Evolutionary conservation across 2,113 vertebrate genomes (phyloP).

Genomic region (Pseudorasbora parva): DNA sequence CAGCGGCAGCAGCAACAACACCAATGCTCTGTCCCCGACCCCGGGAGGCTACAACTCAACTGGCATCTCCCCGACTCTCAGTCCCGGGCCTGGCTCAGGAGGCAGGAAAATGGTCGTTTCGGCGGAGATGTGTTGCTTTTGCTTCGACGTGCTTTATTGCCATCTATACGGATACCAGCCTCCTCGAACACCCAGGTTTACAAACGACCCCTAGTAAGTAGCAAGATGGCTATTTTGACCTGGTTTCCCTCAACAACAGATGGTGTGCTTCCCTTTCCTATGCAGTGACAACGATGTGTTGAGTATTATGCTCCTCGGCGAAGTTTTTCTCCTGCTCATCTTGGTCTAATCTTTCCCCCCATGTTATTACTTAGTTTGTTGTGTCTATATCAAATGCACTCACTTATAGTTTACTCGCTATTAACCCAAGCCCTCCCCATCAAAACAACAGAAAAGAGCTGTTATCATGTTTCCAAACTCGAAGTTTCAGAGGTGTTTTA

Average conservation of each 20-base stretch:
- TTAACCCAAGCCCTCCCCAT: not conserved
- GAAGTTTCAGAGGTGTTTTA: no score
- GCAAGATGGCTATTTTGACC: constrained; percentile 30
- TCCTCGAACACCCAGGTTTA: constrained; percentile 96
- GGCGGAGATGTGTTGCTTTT: constrained; percentile 99
- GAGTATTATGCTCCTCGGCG: not conserved
- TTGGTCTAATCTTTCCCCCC: not conserved
- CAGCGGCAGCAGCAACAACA: constrained; percentile 66
- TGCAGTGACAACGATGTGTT: not conserved
- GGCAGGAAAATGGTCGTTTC: constrained; percentile 96
- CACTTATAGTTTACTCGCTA: not conserved
- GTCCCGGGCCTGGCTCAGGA: constrained; percentile 80
- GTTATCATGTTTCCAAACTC: not conserved
- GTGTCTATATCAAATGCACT: not conserved
- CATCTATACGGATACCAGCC: constrained; percentile 98
- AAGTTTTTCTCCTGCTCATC: not conserved
- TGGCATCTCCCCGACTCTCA: constrained; percentile 81
- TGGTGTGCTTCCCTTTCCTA: not conserved
- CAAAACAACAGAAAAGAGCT: no score
- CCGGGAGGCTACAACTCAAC: constrained; percentile 79
- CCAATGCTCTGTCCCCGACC: constrained; percentile 77
- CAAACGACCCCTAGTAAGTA: constrained; percentile 98
- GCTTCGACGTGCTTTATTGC: constrained; percentile 98
- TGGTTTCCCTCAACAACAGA: constrained; percentile 9
- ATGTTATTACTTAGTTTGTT: not conserved